Evolutionary conservation across 2,797 vertebrate species (phyloP).

Genomic region (Megalops cyprinoides): DNA sequence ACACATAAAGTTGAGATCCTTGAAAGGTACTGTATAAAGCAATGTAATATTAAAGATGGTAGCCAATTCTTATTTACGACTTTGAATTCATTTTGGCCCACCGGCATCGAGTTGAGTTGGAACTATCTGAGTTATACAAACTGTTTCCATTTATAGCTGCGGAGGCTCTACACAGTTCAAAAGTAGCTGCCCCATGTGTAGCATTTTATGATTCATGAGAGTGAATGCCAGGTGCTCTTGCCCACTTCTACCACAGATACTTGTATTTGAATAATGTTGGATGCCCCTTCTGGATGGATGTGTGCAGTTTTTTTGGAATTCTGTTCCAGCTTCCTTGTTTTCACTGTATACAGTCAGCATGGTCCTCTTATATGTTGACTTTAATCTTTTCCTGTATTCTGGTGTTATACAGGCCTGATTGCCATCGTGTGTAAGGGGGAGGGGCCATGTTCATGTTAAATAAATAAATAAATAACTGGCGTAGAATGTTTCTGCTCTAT

Average conservation of each 20-base stretch:
- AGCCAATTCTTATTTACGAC: too few relatives aligned
- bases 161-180: not conserved
- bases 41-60: too few relatives aligned
- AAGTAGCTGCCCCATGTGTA: not conserved
- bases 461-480: constrained; percentile 30
- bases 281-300: not conserved
- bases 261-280: not conserved
- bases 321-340: not conserved
- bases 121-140: too few relatives aligned
- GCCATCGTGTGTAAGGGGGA: constrained; percentile 10
- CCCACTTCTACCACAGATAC: not conserved
- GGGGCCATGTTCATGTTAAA: not conserved
- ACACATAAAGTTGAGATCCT: too few relatives aligned
- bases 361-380: constrained; percentile 18
- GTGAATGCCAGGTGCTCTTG: not conserved
- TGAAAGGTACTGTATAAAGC: too few relatives aligned
- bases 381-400: constrained; percentile 22
- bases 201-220: not conserved
- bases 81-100: too few relatives aligned
- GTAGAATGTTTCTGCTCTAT: constrained; percentile 4
- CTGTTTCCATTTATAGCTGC: too few relatives aligned
- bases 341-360: too few relatives aligned
- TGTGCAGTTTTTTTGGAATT: not conserved
- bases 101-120: too few relatives aligned
- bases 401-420: constrained; percentile 11